A percentile compares a stretch with the other conserved stretches of the same genome.
Evolutionary conservation across 2,888 invertebrate genomes (phyloP).

Genomic region (Conomelus anceps): DNA sequence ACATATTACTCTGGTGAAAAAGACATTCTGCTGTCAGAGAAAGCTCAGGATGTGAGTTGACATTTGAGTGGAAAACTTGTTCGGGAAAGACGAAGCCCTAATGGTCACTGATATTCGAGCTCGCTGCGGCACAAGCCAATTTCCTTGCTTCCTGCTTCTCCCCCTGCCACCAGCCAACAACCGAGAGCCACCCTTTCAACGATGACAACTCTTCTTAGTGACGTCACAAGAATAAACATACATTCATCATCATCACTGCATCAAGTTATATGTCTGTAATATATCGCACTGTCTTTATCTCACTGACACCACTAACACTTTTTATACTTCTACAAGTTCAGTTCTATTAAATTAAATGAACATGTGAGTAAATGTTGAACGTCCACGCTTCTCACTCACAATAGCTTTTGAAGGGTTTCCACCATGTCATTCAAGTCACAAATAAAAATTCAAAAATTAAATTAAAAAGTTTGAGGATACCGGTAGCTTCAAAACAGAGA

Average conservation of each 20-base stretch:
- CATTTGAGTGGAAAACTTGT: not conserved
- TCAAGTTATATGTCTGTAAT: constrained; percentile 11
- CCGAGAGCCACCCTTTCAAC: not conserved
- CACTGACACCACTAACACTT: not conserved
- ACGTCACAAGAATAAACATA: constrained; percentile 23
- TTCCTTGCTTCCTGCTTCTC: constrained; percentile 8
- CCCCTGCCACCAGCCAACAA: too few species aligned
- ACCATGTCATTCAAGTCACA: too few species aligned
- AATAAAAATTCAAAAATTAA: too few species aligned
- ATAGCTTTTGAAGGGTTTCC: too few species aligned
- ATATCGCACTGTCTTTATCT: not conserved
- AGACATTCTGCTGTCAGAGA: not conserved
- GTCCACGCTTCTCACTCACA: too few species aligned
- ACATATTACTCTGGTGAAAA: not conserved
- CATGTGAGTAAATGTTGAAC: too few species aligned
- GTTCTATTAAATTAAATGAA: too few species aligned
- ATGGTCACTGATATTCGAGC: constrained; percentile 12
- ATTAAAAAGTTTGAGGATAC: too few species aligned
- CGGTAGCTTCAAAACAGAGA: too few species aligned
- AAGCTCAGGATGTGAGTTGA: not conserved
- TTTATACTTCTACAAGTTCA: too few species aligned
- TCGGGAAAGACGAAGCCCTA: not conserved
- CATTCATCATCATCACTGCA: constrained; percentile 25
- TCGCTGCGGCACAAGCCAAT: not conserved
- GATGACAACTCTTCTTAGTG: not conserved